phyloP scores from a whole-genome alignment of 2,888 invertebrate species.

The Andrena marginata region DNA sequence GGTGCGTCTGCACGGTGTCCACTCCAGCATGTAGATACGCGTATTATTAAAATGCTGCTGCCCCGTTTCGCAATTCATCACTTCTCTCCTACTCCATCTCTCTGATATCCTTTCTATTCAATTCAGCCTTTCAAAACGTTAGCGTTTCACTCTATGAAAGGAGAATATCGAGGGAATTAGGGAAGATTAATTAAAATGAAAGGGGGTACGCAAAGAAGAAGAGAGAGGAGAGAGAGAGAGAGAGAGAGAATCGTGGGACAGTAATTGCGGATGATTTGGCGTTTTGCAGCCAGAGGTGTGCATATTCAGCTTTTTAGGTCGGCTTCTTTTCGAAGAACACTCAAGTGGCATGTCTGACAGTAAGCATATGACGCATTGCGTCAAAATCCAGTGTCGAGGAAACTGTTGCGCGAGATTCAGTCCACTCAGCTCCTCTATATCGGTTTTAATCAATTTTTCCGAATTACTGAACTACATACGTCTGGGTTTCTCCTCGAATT shows the following conservation, averaged over 20 bases:
- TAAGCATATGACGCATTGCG: conserved; percentile 70
- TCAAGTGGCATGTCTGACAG: conserved; percentile 58
- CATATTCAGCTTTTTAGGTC: conserved; percentile 59
- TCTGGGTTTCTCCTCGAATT: not conserved
- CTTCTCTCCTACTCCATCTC: not conserved
- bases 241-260: conserved; percentile 5
- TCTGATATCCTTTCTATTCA: not conserved
- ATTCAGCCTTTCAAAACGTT: not conserved
- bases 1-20: conserved; percentile 61
- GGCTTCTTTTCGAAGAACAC: conserved; percentile 56
- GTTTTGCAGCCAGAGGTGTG: conserved; percentile 25
- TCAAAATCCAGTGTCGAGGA: conserved; percentile 66
- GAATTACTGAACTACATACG: not conserved
- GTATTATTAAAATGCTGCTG: conserved; percentile 65
- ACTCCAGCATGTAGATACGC: conserved; percentile 59
- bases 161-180: conserved; percentile 11
- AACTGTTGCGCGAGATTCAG: conserved; percentile 49
- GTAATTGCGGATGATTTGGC: conserved; percentile 27
- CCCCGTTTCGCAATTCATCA: conserved; percentile 43
- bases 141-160: not conserved
- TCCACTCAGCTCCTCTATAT: conserved; percentile 2
- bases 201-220: not conserved
- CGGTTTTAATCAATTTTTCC: conserved; percentile 17
- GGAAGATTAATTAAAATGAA: conserved; percentile 20
- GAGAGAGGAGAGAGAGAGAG: not conserved